Evolutionary conservation across 2,888 invertebrate species (phyloP), one percentile per base, ranked within the genome.

Genomic region (Caenorhabditis imperialis): DNA sequence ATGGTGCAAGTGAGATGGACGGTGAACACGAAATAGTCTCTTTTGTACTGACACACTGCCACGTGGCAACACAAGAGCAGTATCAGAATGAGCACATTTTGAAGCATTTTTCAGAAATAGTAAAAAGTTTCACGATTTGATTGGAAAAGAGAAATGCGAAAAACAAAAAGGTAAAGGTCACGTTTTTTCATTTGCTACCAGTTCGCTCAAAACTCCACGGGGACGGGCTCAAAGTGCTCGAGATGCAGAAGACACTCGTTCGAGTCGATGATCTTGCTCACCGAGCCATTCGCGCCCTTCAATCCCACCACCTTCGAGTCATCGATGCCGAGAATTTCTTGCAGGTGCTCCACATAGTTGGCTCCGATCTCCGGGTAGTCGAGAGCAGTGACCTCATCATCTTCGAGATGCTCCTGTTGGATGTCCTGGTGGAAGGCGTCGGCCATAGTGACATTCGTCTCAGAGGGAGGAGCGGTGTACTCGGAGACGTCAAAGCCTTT

Each of bases 161-260:
- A n/a, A n/a, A n/a, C n/a, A n/a, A n/a, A n/a, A n/a, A n/a, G n/a
- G n/a, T n/a, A n/a, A n/a, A n/a, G n/a, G n/a, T n/a, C n/a, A n/a
- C n/a, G n/a, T n/a, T n/a, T n/a, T n/a, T n/a, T n/a, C n/a, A n/a
- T n/a, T n/a, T n/a, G n/a, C n/a, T n/a, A n/a, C n/a, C n/a, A n/a
- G n/a, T n/a, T n/a, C n/a, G n/a, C n/a, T n/a, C n/a, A n/a, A n/a
- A 73, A 58, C 20, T 65, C 65, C 14, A 73, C 53, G 3, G 65
- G 61, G 18, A 61, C 33, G 16, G 67, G 74, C n/a, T 67, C 44
- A 42, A 67, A 73, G 0, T 57, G 12, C n/a, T 61, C 61, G 37
- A 74, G 45, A 10, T 51, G 45, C 3, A 42, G 25, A n/a, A 74
- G 45, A 25, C 74, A 74, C 44, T 74, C 74, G 38, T 61, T 62